phyloP scores from a whole-genome alignment of 2,797 vertebrate species.

The Loriculus beryllinus region DNA sequence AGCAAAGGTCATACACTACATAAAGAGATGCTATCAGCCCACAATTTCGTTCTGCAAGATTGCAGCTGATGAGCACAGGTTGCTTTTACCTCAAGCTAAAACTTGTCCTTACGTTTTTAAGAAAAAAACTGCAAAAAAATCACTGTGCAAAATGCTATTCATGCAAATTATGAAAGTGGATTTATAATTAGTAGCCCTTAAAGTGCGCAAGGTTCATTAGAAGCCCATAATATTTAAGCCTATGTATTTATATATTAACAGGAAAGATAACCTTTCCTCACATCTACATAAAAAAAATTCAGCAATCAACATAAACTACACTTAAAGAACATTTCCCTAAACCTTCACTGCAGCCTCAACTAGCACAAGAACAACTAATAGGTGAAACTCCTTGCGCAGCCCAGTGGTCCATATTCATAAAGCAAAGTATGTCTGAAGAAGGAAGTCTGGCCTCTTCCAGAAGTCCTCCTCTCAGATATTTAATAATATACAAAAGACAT shows the following conservation, averaged over 20 bases:
- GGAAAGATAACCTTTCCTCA: background rate
- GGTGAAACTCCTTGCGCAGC: background rate
- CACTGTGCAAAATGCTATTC: background rate
- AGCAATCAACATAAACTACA: background rate
- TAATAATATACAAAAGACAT: background rate
- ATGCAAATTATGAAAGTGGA: background rate
- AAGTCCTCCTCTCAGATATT: background rate
- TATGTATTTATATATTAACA: background rate
- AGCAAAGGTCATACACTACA: background rate
- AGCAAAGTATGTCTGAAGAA: background rate
- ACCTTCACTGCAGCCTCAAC: background rate
- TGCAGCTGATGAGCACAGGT: background rate
- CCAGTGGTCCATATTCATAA: background rate
- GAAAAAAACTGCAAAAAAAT: background rate
- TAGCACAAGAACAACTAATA: background rate
- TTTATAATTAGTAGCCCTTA: background rate
- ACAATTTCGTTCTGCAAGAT: background rate
- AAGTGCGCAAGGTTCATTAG: background rate
- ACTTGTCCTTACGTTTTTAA: background rate
- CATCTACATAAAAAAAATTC: background rate
- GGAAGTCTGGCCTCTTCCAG: rapidly evolving
- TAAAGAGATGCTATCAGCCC: background rate
- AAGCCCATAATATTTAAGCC: background rate
- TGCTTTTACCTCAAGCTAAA: background rate
- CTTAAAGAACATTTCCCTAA: background rate